Base-by-base conservation (phyloP, 1,140 invertebrate genomes). In the Drepana arcuata region DNA sequence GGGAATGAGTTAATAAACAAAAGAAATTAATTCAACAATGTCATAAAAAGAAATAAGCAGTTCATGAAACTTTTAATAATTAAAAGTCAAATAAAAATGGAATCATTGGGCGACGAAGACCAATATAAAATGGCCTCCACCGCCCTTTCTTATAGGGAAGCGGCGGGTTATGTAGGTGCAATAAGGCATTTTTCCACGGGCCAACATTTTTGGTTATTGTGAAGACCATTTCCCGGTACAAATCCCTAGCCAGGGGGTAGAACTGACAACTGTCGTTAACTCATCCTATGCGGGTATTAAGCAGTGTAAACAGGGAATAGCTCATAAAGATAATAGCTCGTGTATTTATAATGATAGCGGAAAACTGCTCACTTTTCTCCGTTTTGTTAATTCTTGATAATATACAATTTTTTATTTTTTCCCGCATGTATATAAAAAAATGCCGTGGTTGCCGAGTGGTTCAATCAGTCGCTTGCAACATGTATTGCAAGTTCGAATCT, bases 1-100 rank as follows among this genome's bases (percentile, higher is more conserved):
- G 45, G 41, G 50, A 61, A 59, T 57, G 58, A 74, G 53, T 74
- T 63, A 60, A 64, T 54, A 74, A 78, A 81, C 69, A 78, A 78
- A 74, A 65, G 57, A 48, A 72, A 81, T 81, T 78, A 78, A 77
- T 74, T 74, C 56, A 72, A 73, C 72, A 73, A 71, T 61, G 56
- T 64, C 71, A 63, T 81, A 74, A 81, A 80, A 81, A 69, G 52
- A 69, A 78, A 78, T 78, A 74, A 72, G 68, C 71, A 81, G 70
- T 81, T 71, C 68, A 77, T 81, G 71, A 74, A 78, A 81, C 64
- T 81, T 78, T 81, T 69, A 77, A 74, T 77, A 78, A 81, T 77
- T 78, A 78, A 81, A 78, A 78, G 56, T 77, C 61, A 49, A 74
- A 74, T 78, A 73, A 79, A 77, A 78, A 71, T 67, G 69, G 50